Conservation (phyloP, 2,797 vertebrate genomes). For the Sebastolobus altivelis region DNA sequence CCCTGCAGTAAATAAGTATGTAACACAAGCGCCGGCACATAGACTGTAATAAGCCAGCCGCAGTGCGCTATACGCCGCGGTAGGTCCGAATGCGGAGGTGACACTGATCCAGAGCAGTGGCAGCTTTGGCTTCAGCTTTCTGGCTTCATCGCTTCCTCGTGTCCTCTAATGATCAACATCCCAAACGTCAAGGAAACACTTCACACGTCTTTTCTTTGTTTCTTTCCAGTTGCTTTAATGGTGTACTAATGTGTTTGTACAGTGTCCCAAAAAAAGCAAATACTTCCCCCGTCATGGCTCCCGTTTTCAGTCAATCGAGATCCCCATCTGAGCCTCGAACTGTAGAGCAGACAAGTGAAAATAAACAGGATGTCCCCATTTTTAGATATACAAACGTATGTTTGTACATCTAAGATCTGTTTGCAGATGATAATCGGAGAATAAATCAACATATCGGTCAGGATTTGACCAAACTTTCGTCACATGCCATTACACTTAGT, state of each 20-base stretch:
- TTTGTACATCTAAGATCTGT: slow-evolving; percentile 44
- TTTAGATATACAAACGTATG: not conserved
- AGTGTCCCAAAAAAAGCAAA: slow-evolving; percentile 54
- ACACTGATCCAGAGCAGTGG: slow-evolving; percentile 26
- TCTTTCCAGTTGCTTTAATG: slow-evolving; percentile 29
- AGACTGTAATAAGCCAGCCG: slow-evolving; percentile 45
- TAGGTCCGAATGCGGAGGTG: slow-evolving; percentile 34
- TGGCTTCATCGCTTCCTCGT: slow-evolving; percentile 26
- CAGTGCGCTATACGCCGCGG: slow-evolving; percentile 1
- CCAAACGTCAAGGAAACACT: slow-evolving; percentile 9
- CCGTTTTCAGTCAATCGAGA: slow-evolving; percentile 34
- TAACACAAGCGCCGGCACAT: slow-evolving; percentile 36
- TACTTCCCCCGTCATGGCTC: slow-evolving; percentile 20
- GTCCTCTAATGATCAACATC: slow-evolving; percentile 36
- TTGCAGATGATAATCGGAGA: slow-evolving; percentile 30
- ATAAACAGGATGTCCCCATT: slow-evolving; percentile 54
- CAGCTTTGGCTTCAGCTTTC: slow-evolving; percentile 10
- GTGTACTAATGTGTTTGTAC: slow-evolving; percentile 60
- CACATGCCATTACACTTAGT: not conserved
- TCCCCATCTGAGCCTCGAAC: slow-evolving; percentile 25
- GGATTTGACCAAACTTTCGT: slow-evolving; percentile 6
- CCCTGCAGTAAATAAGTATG: slow-evolving; percentile 62
- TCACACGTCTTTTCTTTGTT: slow-evolving; percentile 24
- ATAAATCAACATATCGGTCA: slow-evolving; percentile 19
- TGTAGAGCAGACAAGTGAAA: slow-evolving; percentile 41